Evolutionary conservation across 2,888 invertebrate species (phyloP).

Genomic region (Epirrita christyi): DNA sequence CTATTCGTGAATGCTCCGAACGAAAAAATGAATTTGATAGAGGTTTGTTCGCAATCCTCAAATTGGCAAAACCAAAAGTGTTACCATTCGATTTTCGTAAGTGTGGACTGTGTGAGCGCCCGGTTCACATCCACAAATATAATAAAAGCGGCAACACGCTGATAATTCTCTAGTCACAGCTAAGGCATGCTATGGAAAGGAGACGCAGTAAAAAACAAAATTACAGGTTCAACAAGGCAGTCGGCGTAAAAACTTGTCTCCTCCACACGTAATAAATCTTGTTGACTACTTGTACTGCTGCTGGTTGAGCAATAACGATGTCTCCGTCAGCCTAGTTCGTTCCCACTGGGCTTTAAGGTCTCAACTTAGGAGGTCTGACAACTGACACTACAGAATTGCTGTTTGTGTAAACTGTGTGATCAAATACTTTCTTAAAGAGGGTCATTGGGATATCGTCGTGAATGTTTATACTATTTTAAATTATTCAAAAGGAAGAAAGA

Average conservation of each 20-base stretch:
- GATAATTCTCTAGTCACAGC: slow-evolving; percentile 28
- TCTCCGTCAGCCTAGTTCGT: slow-evolving; percentile 27
- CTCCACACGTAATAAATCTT: slow-evolving; percentile 57
- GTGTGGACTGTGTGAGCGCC: too few species aligned
- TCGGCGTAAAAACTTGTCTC: slow-evolving; percentile 46
- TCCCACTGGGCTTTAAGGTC: slow-evolving; percentile 27
- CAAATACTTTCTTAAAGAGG: too few species aligned
- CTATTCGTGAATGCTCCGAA: too few species aligned
- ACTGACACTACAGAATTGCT: slow-evolving; percentile 19
- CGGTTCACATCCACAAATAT: neutral
- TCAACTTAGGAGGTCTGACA: slow-evolving; percentile 25
- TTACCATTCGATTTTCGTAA: too few species aligned
- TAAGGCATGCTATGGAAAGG: slow-evolving; percentile 34
- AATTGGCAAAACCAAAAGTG: too few species aligned
- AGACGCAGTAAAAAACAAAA: slow-evolving; percentile 53
- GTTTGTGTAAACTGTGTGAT: neutral
- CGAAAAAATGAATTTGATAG: too few species aligned
- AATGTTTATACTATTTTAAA: too few species aligned
- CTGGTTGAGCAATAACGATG: slow-evolving; percentile 38
- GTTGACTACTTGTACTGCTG: slow-evolving; percentile 18
- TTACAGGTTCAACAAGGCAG: slow-evolving; percentile 54
- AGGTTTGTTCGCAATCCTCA: too few species aligned
- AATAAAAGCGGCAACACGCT: slow-evolving; percentile 17
- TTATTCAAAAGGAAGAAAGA: too few species aligned
- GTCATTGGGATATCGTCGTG: too few species aligned